Percentiles rank a stretch among this genome's conserved stretches.
These are phyloP conservation scores for Lota lota DNA, from an alignment of 2,113 vertebrate species.

Conservation along the genomic window DNA sequence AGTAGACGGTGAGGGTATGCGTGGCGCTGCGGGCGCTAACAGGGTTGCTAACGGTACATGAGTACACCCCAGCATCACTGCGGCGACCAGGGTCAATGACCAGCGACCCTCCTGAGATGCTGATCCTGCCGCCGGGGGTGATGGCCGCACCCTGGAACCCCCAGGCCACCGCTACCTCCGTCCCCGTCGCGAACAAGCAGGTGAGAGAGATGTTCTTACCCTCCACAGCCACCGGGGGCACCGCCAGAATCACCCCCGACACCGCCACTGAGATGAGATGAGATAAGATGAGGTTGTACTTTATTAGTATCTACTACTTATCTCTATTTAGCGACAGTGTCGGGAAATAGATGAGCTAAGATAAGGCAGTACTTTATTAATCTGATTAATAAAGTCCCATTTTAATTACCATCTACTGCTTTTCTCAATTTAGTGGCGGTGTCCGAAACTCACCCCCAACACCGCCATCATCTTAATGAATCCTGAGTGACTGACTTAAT, in stretches of 20 bases:
- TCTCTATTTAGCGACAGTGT: too few relatives aligned
- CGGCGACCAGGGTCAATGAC: conserved; percentile 62
- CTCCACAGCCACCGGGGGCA: conserved; percentile 63
- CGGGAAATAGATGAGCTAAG: too few relatives aligned
- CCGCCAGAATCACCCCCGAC: conserved; percentile 42
- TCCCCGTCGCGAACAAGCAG: conserved; percentile 63
- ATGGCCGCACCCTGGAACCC: conserved; percentile 52
- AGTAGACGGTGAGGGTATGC: conserved; percentile 66
- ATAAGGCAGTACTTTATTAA: too few relatives aligned
- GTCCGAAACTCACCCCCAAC: too few relatives aligned
- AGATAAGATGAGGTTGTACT: neutral
- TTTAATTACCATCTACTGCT: too few relatives aligned
- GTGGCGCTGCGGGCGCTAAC: conserved; percentile 59
- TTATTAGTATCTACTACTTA: neutral
- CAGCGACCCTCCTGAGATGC: conserved; percentile 56
- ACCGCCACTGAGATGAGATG: conserved; percentile 52
- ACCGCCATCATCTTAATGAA: too few relatives aligned
- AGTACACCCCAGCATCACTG: conserved; percentile 64
- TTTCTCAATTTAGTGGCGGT: too few relatives aligned
- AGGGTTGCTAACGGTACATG: conserved; percentile 69
- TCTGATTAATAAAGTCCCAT: too few relatives aligned
- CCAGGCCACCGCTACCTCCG: conserved; percentile 57
- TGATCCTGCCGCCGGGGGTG: conserved; percentile 50
- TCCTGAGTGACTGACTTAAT: too few relatives aligned
- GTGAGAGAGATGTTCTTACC: conserved; percentile 59